A percentile compares a stretch with the other conserved stretches of the same genome.
phyloP scores from a whole-genome alignment of 2,113 vertebrate genomes.

The Misgurnus anguillicaudatus region DNA sequence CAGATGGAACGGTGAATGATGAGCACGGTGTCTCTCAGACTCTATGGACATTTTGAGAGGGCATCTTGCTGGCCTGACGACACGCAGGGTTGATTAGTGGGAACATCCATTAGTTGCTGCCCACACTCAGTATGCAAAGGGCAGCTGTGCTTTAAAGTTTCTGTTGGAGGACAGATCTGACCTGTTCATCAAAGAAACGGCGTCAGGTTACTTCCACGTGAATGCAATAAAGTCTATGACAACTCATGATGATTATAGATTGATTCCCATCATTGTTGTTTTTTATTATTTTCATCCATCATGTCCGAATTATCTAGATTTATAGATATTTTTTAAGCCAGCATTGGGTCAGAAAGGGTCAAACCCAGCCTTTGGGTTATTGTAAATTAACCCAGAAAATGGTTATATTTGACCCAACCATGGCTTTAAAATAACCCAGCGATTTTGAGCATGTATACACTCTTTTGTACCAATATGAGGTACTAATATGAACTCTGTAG shows the following conservation, averaged over 20 bases:
- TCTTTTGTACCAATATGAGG: no score
- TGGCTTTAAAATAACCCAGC: no score
- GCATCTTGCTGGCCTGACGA: conserved; percentile 39
- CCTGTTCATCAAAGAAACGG: conserved; percentile 13
- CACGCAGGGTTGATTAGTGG: conserved; percentile 47
- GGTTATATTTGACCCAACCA: no score
- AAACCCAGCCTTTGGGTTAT: no score
- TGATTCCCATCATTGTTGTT: neutral
- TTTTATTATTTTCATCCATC: neutral
- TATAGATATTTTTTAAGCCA: no score
- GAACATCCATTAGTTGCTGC: conserved; percentile 47
- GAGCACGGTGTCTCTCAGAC: conserved; percentile 52
- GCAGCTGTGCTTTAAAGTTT: conserved; percentile 31
- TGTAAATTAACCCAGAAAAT: no score
- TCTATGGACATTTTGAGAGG: conserved; percentile 44
- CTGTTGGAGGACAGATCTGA: conserved; percentile 14
- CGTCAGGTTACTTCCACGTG: neutral
- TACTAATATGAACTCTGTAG: no score
- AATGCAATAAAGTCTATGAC: neutral
- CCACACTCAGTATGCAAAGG: conserved; percentile 39
- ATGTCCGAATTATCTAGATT: neutral
- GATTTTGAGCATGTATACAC: no score
- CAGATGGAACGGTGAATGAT: conserved; percentile 55
- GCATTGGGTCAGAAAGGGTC: no score
- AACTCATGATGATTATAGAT: neutral